Base-by-base conservation (phyloP, 2,113 vertebrate species). In the Corvus cornix region DNA sequence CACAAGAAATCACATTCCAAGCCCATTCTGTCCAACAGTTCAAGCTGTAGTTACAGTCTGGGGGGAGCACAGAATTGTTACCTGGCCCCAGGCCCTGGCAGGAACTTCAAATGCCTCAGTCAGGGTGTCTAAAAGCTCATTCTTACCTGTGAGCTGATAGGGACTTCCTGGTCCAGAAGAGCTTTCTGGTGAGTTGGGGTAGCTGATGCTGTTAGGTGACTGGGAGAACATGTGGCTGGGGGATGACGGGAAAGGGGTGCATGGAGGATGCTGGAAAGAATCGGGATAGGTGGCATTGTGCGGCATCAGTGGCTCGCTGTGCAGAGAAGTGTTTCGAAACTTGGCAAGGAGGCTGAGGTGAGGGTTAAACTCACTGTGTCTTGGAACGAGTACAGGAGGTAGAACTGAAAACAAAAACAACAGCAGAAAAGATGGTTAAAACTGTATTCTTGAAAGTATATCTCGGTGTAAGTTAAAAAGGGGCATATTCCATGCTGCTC, bases 321-420 rank as follows among this genome's bases (percentile, higher is more conserved):
- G 98, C 46, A 99, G 98, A 28, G 99, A 99, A 72, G 99, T 97
- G 24, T 99, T 99, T 77, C 99, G 98, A 97, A 99, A 99, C 97
- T 99, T 99, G 82, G 99, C 99, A 33, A 99, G 98, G 19, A 99
- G 98, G 95, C 99, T 99, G 98, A 99, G 99, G 91, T 99, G 99
- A n/a, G 99, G 99, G 97, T 99, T 99, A 89, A 99, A 99, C 95
- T 99, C 99, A 1, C 99, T 99, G 98, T 99, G 99, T 56, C 99
- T 98, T n/a, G 99, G 99, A 70, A 99, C 99, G 3, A 99, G 98
- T 43, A 99, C 99, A 1, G 99, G 99, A 37, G 99, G 99, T 79
- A 99, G 97, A 92, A 99, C 99, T 99, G 94, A 53, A 95, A 87
- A 43, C n/a, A 92, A 93, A 93, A 84, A 67, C 13, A 58, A 37